A percentile compares a stretch with the other conserved stretches of the same genome.
phyloP scores from a whole-genome alignment of 2,888 invertebrate genomes.

The Chaitophorus viminalis region DNA sequence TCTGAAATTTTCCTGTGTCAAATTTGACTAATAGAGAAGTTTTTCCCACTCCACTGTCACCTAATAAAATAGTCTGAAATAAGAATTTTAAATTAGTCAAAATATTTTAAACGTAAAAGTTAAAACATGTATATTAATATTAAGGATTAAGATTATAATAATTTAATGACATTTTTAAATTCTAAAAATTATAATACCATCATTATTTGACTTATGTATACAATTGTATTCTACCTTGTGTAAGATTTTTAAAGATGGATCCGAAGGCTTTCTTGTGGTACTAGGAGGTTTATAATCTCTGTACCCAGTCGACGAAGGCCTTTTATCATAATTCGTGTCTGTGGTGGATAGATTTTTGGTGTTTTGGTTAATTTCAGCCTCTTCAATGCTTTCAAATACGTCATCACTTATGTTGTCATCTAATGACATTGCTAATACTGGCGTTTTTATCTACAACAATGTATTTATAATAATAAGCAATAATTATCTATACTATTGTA shows the following conservation, averaged over 20 bases:
- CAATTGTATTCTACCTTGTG: slow-evolving; percentile 68
- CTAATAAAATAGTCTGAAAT: slow-evolving; percentile 87
- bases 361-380: slow-evolving; percentile 64
- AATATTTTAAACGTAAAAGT: neutral
- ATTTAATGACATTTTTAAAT: neutral
- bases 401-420: slow-evolving; percentile 87
- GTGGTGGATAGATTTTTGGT: slow-evolving; percentile 65
- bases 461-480: neutral
- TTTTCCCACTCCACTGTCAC: slow-evolving; percentile 93
- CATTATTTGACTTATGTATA: neutral
- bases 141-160: neutral
- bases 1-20: slow-evolving; percentile 90
- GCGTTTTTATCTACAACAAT: slow-evolving; percentile 54
- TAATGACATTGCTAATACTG: slow-evolving; percentile 69
- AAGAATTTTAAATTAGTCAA: neutral
- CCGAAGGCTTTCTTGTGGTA: slow-evolving; percentile 48
- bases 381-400: slow-evolving; percentile 78
- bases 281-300: slow-evolving; percentile 46
- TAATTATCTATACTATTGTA: no score
- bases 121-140: neutral
- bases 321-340: slow-evolving; percentile 66
- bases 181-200: no score
- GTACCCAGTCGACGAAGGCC: slow-evolving; percentile 82
- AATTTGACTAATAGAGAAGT: slow-evolving; percentile 92
- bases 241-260: slow-evolving; percentile 57